Percentiles rank a stretch among this genome's conserved stretches.
Evolutionary conservation across 2,113 vertebrate species (phyloP).

Genomic region (Pitta sordida): DNA sequence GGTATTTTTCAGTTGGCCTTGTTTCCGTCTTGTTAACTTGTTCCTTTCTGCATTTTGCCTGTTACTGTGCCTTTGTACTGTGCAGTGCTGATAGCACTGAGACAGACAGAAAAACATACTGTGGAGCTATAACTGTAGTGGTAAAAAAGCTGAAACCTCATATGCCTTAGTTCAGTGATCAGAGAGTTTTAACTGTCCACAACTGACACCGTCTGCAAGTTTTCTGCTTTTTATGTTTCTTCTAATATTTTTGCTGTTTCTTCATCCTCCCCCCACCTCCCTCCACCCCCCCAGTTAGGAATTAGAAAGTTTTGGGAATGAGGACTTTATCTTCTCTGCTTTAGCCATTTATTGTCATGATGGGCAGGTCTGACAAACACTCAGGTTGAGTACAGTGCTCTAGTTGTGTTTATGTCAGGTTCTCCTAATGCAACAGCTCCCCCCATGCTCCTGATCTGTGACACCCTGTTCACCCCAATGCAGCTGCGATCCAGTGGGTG

Average conservation of each 20-base stretch:
- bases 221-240: background rate
- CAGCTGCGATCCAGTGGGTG: background rate
- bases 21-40: background rate
- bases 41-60: background rate
- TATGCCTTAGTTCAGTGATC: background rate
- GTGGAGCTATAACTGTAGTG: background rate
- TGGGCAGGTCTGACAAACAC: background rate
- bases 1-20: background rate
- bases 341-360: background rate
- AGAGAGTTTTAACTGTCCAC: background rate
- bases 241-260: background rate
- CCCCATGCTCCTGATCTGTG: background rate
- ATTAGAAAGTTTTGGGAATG: background rate
- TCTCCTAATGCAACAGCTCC: fast-evolving
- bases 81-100: background rate
- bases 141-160: background rate
- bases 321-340: background rate
- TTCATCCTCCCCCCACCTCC: background rate
- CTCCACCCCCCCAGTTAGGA: background rate
- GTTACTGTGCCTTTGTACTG: background rate
- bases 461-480: background rate
- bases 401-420: background rate
- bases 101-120: background rate
- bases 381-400: background rate
- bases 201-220: background rate